Evolutionary conservation across 2,888 invertebrate species (phyloP).

Genomic region (Ctenicera cuprea): DNA sequence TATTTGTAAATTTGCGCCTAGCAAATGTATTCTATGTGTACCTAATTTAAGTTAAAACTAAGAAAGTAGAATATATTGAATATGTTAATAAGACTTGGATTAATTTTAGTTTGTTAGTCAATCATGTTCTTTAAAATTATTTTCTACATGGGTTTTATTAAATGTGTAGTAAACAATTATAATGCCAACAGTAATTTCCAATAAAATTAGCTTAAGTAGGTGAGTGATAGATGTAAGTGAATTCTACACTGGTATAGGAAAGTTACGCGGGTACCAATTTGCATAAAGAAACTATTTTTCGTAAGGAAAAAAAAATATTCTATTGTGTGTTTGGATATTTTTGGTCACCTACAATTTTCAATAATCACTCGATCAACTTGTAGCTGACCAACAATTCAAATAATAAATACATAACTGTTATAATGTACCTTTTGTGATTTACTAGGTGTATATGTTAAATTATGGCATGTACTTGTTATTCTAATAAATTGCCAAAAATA

Average conservation of each 20-base stretch:
- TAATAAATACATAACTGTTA: constrained; percentile 64
- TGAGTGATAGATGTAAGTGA: constrained; percentile 45
- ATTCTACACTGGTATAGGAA: constrained; percentile 64
- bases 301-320: constrained; percentile 57
- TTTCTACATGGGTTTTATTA: constrained; percentile 30
- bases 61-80: constrained; percentile 9
- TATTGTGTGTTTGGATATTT: constrained; percentile 23
- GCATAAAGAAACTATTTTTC: constrained; percentile 67
- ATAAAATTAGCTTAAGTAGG: constrained; percentile 44
- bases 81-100: constrained; percentile 19
- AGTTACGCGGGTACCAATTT: constrained; percentile 65
- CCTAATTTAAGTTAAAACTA: constrained; percentile 45
- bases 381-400: constrained; percentile 30
- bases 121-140: constrained; percentile 22
- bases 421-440: constrained; percentile 64
- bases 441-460: constrained; percentile 57
- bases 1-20: constrained; percentile 49
- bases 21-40: constrained; percentile 48
- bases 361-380: too few species aligned
- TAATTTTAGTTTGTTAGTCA: background rate
- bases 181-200: constrained; percentile 47
- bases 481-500: constrained; percentile 46
- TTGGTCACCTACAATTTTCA: constrained; percentile 15
- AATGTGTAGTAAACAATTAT: constrained; percentile 17
- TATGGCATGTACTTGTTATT: constrained; percentile 60